phyloP scores from a whole-genome alignment of 2,113 vertebrate species.

The Otocyon megalotis region DNA sequence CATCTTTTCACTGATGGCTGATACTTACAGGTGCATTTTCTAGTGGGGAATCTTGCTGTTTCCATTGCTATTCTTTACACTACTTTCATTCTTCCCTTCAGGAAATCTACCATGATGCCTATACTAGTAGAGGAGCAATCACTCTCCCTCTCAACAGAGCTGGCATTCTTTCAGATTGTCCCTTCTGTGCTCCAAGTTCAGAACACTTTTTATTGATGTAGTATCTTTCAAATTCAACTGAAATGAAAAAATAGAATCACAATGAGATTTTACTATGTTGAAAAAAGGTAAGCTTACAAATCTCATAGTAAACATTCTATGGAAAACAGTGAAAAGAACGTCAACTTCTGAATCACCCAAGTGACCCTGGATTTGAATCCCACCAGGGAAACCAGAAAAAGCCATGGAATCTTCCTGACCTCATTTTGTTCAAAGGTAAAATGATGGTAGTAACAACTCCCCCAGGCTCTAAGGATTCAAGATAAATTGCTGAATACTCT shows the following conservation, averaged over 20 bases:
- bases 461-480: neutral
- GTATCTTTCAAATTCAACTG: neutral
- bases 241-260: neutral
- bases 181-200: neutral
- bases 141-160: neutral
- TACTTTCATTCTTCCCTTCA: neutral
- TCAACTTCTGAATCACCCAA: neutral
- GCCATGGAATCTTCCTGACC: neutral
- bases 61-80: neutral
- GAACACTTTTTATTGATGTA: neutral
- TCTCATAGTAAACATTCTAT: neutral
- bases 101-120: neutral
- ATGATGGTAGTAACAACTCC: neutral
- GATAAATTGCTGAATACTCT: neutral
- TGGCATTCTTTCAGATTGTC: neutral
- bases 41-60: neutral
- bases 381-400: conserved; percentile 39
- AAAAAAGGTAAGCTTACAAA: neutral
- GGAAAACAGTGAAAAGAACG: neutral
- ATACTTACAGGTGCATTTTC: neutral
- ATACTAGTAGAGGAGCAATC: neutral
- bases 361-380: neutral
- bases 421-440: neutral
- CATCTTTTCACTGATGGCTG: neutral
- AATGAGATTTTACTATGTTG: neutral